Evolutionary conservation across 2,888 invertebrate genomes (phyloP), one percentile per base, ranked within the genome.

Genomic region (Tuberolachnus salignus): DNA sequence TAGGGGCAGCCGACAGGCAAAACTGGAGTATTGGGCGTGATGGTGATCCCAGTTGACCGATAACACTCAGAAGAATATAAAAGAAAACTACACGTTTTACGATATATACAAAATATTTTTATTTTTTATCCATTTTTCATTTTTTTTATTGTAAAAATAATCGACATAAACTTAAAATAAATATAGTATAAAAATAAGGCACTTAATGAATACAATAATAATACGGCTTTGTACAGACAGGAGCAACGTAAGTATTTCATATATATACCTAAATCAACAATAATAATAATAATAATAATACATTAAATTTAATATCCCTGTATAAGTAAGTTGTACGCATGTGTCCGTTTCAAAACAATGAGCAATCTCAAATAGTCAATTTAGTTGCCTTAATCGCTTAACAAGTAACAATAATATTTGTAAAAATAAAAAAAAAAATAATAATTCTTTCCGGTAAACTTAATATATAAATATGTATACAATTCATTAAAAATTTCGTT

Each of bases 131-230:
- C n/a, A n/a, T n/a, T n/a, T n/a, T 69, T 34, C 34, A 34, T 34
- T 34, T 26, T 64, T 75, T 78, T 78, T 34, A n/a, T 78, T 57
- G 21, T 42, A 78, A 74, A 69, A 78, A 78, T 69, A 78, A 61
- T 78, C 57, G 69, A 78, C 59, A 78, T 59, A 78, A 78, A 78
- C 78, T 78, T 78, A 78, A 78, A 49, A 49, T 34, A 78, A 57
- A 59, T 34, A 46, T 57, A 69, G 57, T 59, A 51, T 67, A 42
- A 34, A 69, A 78, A 51, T 69, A 78, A 78, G 78, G 78, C 78
- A 78, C 78, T 78, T 69, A 78, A 67, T 34, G 34, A n/a, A 34
- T 34, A 71, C 16, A 42, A 59, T 67, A 59, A 55, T 66, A 44
- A 42, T 78, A 78, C 23, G 55, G 69, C 67, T 59, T 49, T 78